Evolutionary conservation across 2,888 invertebrate species (phyloP).

Genomic region (Temnothorax ravouxi): DNA sequence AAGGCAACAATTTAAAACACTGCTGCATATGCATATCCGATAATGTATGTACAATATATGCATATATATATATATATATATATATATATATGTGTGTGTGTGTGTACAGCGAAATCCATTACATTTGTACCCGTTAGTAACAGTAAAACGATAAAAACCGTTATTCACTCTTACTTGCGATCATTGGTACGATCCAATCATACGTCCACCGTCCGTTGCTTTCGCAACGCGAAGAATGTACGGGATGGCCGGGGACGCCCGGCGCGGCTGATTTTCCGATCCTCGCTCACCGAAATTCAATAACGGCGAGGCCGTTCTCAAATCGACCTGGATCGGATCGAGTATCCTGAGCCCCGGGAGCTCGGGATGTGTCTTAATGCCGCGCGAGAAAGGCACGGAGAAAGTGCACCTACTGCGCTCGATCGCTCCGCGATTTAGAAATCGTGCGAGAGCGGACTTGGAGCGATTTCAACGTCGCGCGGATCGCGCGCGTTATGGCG

Average conservation of each 20-base stretch:
- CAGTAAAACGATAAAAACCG: constrained; percentile 56
- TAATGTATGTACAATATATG: neutral
- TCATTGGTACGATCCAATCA: constrained; percentile 69
- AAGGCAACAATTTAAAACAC: neutral
- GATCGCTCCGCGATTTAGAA: constrained; percentile 57
- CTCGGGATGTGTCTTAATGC: constrained; percentile 52
- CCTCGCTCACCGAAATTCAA: constrained; percentile 70
- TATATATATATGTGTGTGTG: too few relatives aligned
- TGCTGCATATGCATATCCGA: neutral
- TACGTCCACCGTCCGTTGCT: constrained; percentile 68
- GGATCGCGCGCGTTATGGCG: constrained; percentile 40
- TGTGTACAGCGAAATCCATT: neutral
- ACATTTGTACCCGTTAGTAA: constrained; percentile 32
- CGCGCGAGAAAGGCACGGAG: constrained; percentile 67
- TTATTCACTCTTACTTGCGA: constrained; percentile 75
- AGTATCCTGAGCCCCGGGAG: constrained; percentile 61
- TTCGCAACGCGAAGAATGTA: constrained; percentile 68
- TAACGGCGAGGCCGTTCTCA: constrained; percentile 73
- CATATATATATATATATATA: too few relatives aligned
- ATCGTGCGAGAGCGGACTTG: constrained; percentile 59
- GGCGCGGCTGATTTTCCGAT: constrained; percentile 31
- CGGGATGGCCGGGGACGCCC: constrained; percentile 59
- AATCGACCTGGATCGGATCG: constrained; percentile 65
- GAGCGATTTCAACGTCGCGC: constrained; percentile 56
- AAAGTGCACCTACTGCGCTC: constrained; percentile 69